Percentiles rank a stretch among this genome's conserved stretches.
Evolutionary conservation across 2,113 vertebrate genomes (phyloP).

Genomic region (Chaetodon trifascialis): DNA sequence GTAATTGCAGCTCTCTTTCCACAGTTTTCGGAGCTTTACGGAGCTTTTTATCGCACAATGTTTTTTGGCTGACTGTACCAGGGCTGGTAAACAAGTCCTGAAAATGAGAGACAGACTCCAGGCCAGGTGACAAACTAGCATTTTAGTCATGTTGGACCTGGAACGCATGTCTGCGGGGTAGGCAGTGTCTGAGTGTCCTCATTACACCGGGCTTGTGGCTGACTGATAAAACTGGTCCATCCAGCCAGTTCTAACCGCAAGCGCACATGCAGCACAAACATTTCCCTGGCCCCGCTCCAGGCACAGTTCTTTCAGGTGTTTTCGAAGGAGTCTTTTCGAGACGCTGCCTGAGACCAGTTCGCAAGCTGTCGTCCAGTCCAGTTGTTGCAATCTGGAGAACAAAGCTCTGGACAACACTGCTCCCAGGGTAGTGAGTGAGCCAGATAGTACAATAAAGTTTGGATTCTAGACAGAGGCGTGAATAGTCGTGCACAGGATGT

Average conservation of each 20-base stretch:
- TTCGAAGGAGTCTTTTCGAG: not conserved
- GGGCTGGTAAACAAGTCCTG: not conserved
- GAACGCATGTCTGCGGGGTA: slow-evolving; percentile 35
- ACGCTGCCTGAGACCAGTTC: not conserved
- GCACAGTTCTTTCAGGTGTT: slow-evolving; percentile 22
- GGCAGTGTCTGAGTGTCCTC: slow-evolving; percentile 41
- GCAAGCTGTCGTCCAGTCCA: too few species aligned
- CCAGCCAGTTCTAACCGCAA: slow-evolving; percentile 51
- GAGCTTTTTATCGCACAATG: not conserved
- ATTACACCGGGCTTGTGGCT: slow-evolving; percentile 50
- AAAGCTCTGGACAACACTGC: slow-evolving; percentile 7
- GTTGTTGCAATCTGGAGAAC: not conserved
- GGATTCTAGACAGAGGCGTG: slow-evolving; percentile 7
- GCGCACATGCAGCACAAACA: slow-evolving; percentile 35
- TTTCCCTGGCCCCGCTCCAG: not conserved
- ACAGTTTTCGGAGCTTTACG: not conserved
- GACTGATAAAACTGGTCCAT: slow-evolving; percentile 76
- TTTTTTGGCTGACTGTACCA: not conserved
- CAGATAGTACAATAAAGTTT: slow-evolving; percentile 39
- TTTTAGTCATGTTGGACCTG: slow-evolving; percentile 6
- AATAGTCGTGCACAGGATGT: slow-evolving; percentile 21
- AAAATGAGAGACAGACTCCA: not conserved
- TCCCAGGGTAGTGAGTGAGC: not conserved
- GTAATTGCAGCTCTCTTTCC: not conserved
- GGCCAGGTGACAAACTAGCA: slow-evolving; percentile 23